Base-by-base conservation (phyloP, 1,140 invertebrate species). In the Mactra quadrangularis region DNA sequence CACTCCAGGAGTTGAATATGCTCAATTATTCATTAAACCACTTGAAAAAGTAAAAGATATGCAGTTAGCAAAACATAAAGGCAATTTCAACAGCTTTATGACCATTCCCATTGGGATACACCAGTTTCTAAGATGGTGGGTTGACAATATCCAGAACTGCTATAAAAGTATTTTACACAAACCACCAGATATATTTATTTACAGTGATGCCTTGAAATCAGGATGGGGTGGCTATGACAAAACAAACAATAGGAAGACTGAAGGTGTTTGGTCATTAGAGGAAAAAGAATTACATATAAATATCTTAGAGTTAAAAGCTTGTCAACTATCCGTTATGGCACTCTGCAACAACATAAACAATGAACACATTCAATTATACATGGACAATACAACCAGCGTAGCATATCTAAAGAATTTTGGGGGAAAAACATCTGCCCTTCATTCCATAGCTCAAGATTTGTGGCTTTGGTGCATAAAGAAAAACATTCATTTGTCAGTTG, bases 1-100 rank as follows among this genome's bases (percentile, higher is more conserved):
- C 1, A 31, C 52, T 35, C 66, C 83, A 78, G 77, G 76, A 13
- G 55, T 86, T 3, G 33, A 75, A 31, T 25, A 45, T 62, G 70
- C 66, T 4, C 52, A 64, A n/a, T 41, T 86, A 35, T 75, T 53
- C 47, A 79, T 79, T 79, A 50, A 74, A 41, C 19, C 27, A 50
- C 59, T 84, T 29, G 85, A 86, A 47, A 72, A 66, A 25, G 35
- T 53, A 3, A 82, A 82, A 64, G 70, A 31, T 11, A n/a, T 2
- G 38, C 4, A 41, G 7, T 47, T 83, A 38, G 66, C 38, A 6
- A 41, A 55, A 74, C 41, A 71, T 57, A 45, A 68, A 31, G 62
- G 66, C 13, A 38, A 66, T 71, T 79, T 78, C 70, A 70, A 74
- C 45, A 6, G 29, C 11, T 29, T 25, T 53, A 27, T 66, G 41